Conservation (phyloP, 2,797 vertebrate genomes). For the Helicolenus hilgendorfi region DNA sequence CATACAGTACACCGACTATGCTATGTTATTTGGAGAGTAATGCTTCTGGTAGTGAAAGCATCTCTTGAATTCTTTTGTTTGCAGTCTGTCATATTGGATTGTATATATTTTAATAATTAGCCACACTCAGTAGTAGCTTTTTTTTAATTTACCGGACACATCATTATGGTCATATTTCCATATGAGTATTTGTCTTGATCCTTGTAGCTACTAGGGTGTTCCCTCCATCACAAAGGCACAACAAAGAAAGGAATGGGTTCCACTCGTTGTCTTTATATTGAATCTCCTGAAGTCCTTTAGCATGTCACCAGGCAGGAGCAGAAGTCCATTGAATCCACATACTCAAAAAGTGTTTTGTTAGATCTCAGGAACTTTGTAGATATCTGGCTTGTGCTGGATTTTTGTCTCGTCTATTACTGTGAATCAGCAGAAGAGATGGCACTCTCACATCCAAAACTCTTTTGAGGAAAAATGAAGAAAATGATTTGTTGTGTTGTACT, state of each 20-base stretch:
- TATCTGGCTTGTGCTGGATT: background rate
- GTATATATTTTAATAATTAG: background rate
- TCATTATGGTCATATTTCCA: background rate
- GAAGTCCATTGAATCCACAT: background rate
- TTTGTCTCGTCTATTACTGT: background rate
- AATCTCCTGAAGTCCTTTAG: background rate
- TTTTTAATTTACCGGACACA: background rate
- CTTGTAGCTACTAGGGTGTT: background rate
- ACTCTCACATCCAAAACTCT: background rate
- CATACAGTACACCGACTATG: background rate
- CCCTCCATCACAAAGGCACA: background rate
- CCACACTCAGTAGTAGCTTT: background rate
- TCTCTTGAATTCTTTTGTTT: background rate
- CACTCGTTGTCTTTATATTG: background rate
- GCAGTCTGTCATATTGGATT: background rate
- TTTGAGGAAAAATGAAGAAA: background rate
- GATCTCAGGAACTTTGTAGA: background rate
- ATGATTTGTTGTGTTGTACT: fast-evolving
- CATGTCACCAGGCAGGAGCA: background rate
- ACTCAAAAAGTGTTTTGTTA: background rate
- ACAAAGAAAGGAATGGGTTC: background rate
- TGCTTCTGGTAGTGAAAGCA: background rate
- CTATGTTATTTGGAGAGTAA: background rate
- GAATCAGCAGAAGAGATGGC: background rate
- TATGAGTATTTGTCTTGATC: background rate